These are phyloP conservation scores for Xenus cinereus DNA, from an alignment of 2,113 vertebrate species.

Conservation along the genomic window DNA sequence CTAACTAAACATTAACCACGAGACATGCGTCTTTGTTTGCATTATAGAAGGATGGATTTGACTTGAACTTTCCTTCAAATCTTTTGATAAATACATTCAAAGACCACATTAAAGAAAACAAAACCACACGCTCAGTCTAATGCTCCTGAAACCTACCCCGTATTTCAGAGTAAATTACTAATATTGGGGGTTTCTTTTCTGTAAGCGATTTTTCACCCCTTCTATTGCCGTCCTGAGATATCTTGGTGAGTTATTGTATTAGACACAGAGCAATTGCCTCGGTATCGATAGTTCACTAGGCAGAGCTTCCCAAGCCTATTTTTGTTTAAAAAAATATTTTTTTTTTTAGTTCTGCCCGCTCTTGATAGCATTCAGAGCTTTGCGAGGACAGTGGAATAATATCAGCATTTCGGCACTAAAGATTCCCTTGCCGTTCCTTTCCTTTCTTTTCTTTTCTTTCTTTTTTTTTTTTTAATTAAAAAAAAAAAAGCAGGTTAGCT, in stretches of 20 bases:
- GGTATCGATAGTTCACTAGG: neutral
- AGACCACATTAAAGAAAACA: neutral
- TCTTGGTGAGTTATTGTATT: neutral
- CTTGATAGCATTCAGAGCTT: neutral
- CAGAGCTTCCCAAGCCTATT: neutral
- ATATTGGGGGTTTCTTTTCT: neutral
- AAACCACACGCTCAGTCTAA: neutral
- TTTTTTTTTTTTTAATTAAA: too few species aligned
- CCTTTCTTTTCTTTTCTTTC: neutral
- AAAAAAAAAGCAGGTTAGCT: neutral
- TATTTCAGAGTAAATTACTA: neutral
- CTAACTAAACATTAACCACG: neutral
- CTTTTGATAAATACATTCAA: neutral
- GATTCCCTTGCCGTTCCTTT: neutral
- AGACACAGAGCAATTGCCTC: neutral
- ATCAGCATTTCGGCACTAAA: neutral
- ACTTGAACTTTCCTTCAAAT: neutral
- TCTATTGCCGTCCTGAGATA: neutral
- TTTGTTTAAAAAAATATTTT: neutral
- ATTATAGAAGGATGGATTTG: neutral
- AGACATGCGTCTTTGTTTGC: conserved; percentile 11
- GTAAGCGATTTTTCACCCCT: neutral
- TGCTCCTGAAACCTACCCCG: neutral
- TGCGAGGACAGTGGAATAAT: neutral
- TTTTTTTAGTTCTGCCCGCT: neutral